Percentiles rank a stretch among this genome's conserved stretches.
These are phyloP conservation scores for Microdon myrmicae DNA, from an alignment of 2,888 invertebrate genomes.

Conservation along the genomic window DNA sequence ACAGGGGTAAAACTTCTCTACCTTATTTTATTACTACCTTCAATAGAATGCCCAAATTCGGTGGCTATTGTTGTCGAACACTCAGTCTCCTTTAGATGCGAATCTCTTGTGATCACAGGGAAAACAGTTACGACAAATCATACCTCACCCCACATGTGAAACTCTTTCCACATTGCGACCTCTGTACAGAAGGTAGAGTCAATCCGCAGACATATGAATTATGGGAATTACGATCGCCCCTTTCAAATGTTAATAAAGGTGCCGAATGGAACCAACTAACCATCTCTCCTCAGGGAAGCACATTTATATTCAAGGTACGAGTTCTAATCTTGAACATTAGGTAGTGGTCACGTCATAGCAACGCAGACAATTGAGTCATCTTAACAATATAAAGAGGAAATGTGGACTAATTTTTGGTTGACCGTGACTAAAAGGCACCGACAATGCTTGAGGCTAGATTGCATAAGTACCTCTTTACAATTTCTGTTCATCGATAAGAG, in stretches of 20 bases:
- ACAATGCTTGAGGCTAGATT: slow-evolving; percentile 12
- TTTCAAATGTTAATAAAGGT: slow-evolving; percentile 39
- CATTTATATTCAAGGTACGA: slow-evolving; percentile 1
- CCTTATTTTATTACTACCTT: no score
- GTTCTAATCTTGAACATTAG: slow-evolving; percentile 44
- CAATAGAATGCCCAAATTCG: no score
- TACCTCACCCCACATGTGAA: slow-evolving; percentile 15
- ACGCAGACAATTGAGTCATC: slow-evolving; percentile 38
- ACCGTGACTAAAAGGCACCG: slow-evolving; percentile 52
- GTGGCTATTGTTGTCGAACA: no score
- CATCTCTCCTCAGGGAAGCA: slow-evolving; percentile 6
- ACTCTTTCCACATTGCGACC: slow-evolving; percentile 20
- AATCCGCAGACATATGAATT: slow-evolving; percentile 33
- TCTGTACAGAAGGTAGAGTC: slow-evolving; percentile 15
- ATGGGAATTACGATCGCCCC: slow-evolving; percentile 42
- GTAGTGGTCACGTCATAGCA: slow-evolving; percentile 42
- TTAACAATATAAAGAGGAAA: slow-evolving; percentile 41
- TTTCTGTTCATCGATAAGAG: slow-evolving; percentile 25
- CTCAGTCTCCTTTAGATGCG: no score
- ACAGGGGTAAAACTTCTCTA: no score
- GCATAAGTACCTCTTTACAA: slow-evolving; percentile 1
- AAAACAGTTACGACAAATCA: slow-evolving; percentile 23
- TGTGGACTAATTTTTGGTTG: slow-evolving; percentile 51
- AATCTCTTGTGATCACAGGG: slow-evolving; percentile 13
- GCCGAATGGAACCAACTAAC: slow-evolving; percentile 9